These are phyloP conservation scores for Drosophila aff. DNA, from an alignment of 1,140 invertebrate species.

Conservation along the genomic window DNA sequence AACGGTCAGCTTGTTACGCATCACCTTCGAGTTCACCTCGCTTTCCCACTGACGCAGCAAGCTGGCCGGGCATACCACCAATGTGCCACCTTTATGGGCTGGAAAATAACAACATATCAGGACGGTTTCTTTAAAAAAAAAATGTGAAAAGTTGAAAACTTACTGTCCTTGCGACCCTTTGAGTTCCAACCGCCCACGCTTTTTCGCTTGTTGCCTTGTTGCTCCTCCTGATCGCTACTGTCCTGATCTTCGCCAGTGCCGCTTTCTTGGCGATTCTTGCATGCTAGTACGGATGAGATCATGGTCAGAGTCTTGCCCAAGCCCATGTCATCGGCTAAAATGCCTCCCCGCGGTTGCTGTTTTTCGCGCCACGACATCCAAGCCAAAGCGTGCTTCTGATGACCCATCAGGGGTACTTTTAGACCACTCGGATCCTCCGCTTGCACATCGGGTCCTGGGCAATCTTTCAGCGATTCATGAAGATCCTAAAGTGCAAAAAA, in stretches of 20 bases:
- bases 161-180: conserved; percentile 80
- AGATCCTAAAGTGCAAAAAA: conserved; percentile 86
- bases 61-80: conserved; percentile 95
- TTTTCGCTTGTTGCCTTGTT: conserved; percentile 32
- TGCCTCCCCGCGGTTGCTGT: conserved; percentile 93
- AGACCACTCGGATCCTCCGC: conserved; percentile 89
- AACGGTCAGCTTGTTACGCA: conserved; percentile 87
- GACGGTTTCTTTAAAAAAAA: background rate
- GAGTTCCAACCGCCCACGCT: conserved; percentile 66
- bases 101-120: background rate
- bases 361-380: conserved; percentile 96
- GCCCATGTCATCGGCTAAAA: conserved; percentile 97
- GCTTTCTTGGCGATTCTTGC: conserved; percentile 66
- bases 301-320: conserved; percentile 96
- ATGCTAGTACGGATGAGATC: conserved; percentile 91
- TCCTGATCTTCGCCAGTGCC: conserved; percentile 16
- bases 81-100: conserved; percentile 89
- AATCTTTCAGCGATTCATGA: conserved; percentile 89
- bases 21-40: conserved; percentile 90
- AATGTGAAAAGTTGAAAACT: conserved; percentile 10
- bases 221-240: conserved; percentile 68
- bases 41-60: conserved; percentile 94
- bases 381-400: conserved; percentile 94
- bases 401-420: conserved; percentile 90
- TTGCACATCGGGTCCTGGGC: conserved; percentile 87